A percentile compares a stretch with the other conserved stretches of the same genome.
phyloP scores from a whole-genome alignment of 2,888 invertebrate genomes.

The Aleiodes alternator region DNA sequence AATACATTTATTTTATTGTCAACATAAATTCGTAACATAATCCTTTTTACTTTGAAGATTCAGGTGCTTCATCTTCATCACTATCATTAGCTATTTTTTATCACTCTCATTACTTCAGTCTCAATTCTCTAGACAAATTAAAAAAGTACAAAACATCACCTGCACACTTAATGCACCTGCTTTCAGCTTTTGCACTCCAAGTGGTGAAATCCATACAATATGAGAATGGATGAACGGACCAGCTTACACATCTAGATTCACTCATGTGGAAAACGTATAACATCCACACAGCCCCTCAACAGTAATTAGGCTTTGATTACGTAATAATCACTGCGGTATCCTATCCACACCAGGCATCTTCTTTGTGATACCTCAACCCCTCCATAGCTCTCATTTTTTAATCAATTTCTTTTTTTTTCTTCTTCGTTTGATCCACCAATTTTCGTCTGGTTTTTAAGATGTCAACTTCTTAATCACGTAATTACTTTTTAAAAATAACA shows the following conservation, averaged over 20 bases:
- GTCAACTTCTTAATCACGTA: no score
- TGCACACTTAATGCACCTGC: slow-evolving; percentile 25
- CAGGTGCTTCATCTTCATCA: no score
- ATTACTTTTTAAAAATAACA: no score
- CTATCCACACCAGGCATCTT: slow-evolving; percentile 47
- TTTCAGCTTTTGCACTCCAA: slow-evolving; percentile 20
- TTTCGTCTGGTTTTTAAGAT: no score
- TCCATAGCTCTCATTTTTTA: neutral
- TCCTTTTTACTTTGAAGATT: no score
- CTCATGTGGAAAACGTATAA: slow-evolving; percentile 60
- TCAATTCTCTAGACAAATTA: slow-evolving; percentile 33
- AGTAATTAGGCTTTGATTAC: slow-evolving; percentile 69
- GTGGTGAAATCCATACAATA: slow-evolving; percentile 8
- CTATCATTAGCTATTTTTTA: slow-evolving; percentile 1
- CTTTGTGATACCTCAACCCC: slow-evolving; percentile 15
- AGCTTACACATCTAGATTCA: slow-evolving; percentile 47
- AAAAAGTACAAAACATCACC: slow-evolving; percentile 40
- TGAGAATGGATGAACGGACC: slow-evolving; percentile 20
- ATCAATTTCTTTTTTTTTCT: no score
- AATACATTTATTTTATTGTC: neutral
- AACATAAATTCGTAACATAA: no score
- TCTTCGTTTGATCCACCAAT: no score
- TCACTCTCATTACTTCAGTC: slow-evolving; percentile 28
- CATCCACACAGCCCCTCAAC: slow-evolving; percentile 53
- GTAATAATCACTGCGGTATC: slow-evolving; percentile 65